A percentile compares a stretch with the other conserved stretches of the same genome.
Evolutionary conservation across 2,888 invertebrate species (phyloP).

Genomic region (Caenorhabditis becei): DNA sequence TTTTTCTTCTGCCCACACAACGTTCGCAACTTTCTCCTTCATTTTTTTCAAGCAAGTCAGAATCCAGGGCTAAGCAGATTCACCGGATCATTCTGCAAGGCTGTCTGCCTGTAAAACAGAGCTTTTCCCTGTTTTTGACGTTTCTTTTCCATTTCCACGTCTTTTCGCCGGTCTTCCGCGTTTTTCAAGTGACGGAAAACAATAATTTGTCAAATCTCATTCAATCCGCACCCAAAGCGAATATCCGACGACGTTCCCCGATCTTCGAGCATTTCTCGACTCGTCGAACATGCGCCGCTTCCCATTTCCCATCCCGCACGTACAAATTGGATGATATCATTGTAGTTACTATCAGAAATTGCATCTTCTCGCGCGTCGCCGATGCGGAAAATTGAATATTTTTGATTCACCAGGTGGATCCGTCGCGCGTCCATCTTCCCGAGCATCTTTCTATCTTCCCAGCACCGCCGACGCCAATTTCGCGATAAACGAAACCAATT

Average conservation of each 20-base stretch:
- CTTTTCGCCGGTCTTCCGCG: constrained; percentile 2
- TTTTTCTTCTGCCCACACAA: constrained; percentile 10
- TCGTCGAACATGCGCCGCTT: constrained; percentile 18
- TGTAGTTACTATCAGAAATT: constrained; percentile 56
- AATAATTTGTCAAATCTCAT: background rate
- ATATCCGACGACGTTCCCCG: background rate
- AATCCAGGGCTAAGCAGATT: background rate
- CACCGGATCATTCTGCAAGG: background rate
- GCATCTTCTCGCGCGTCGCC: constrained; percentile 52
- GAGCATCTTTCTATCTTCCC: constrained; percentile 11
- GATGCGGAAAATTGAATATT: constrained; percentile 58
- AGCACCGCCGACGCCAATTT: constrained; percentile 8
- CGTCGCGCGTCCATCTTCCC: constrained; percentile 19
- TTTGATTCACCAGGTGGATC: constrained; percentile 56
- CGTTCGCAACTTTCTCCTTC: constrained; percentile 16
- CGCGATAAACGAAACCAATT: constrained; percentile 21
- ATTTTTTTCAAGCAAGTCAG: background rate
- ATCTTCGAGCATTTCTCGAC: constrained; percentile 26
- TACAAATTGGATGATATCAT: constrained; percentile 57
- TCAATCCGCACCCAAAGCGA: background rate
- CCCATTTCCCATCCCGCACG: constrained; percentile 11
- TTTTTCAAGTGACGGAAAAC: background rate
- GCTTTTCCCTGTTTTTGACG: background rate
- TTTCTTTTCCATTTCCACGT: too few relatives aligned
- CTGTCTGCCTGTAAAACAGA: background rate